Conservation (phyloP, 2,888 invertebrate species). For the Notodonta dromedarius region DNA sequence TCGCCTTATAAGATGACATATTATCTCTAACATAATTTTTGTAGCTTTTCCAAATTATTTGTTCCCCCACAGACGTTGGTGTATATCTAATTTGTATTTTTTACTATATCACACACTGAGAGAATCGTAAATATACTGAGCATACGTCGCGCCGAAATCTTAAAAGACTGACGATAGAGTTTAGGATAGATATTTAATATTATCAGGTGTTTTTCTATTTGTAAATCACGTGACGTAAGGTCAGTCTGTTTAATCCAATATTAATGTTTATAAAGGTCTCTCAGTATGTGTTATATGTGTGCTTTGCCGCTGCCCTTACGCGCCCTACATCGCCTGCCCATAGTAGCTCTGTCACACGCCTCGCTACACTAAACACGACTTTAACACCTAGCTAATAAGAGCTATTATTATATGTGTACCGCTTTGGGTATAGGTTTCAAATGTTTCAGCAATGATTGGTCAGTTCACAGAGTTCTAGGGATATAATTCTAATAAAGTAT, state of each 20-base stretch:
- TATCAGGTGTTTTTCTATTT: no score
- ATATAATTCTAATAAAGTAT: not conserved
- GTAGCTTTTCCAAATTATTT: slow-evolving; percentile 34
- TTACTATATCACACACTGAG: slow-evolving; percentile 20
- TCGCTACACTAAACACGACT: slow-evolving; percentile 78
- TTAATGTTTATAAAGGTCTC: slow-evolving; percentile 23
- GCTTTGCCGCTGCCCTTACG: slow-evolving; percentile 77
- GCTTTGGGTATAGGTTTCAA: slow-evolving; percentile 46
- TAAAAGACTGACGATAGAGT: no score
- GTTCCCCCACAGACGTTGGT: slow-evolving; percentile 38
- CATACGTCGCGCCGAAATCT: not conserved
- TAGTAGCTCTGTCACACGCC: slow-evolving; percentile 77
- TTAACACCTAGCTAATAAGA: slow-evolving; percentile 69
- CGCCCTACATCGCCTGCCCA: slow-evolving; percentile 78
- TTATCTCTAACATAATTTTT: not conserved
- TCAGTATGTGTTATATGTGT: slow-evolving; percentile 45
- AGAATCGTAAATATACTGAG: slow-evolving; percentile 28
- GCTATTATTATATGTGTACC: slow-evolving; percentile 43
- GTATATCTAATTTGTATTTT: slow-evolving; percentile 39
- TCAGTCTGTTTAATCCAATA: slow-evolving; percentile 2
- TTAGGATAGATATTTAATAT: no score
- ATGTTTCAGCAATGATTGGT: not conserved
- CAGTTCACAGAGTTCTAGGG: slow-evolving; percentile 8
- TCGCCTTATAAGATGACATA: not conserved
- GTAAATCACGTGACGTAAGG: not conserved